These are phyloP conservation scores for Acanthoscelides obtectus DNA, from an alignment of 2,888 invertebrate genomes.

Conservation along the genomic window DNA sequence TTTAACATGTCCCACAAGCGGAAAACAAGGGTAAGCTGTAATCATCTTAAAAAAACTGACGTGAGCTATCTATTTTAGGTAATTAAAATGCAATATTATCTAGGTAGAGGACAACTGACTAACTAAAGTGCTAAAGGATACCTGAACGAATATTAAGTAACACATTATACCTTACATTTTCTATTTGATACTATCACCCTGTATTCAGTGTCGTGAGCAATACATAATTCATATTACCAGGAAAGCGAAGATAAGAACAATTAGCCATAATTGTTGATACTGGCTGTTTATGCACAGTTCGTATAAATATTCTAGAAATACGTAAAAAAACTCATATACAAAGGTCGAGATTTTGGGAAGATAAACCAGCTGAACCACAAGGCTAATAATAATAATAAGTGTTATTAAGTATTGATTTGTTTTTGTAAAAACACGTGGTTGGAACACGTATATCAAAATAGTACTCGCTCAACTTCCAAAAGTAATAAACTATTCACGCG, in stretches of 20 bases:
- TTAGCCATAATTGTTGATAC: not conserved
- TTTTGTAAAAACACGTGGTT: not conserved
- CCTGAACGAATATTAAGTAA: no score
- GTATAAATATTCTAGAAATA: not conserved
- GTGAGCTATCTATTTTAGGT: no score
- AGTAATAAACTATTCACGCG: not conserved
- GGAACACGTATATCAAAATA: not conserved
- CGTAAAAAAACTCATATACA: not conserved
- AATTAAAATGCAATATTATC: no score
- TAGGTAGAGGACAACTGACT: no score
- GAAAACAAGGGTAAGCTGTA: no score
- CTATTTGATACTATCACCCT: not conserved
- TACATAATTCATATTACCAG: not conserved
- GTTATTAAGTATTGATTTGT: not conserved
- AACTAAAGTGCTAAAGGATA: no score
- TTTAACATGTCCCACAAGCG: no score
- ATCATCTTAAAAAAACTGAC: no score
- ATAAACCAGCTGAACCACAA: not conserved
- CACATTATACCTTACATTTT: no score
- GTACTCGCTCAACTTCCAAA: not conserved
- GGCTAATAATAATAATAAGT: not conserved
- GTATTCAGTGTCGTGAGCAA: not conserved
- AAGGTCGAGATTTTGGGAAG: not conserved
- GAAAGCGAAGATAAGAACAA: not conserved
- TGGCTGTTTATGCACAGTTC: not conserved